Evolutionary conservation across 2,113 vertebrate genomes (phyloP).

Genomic region (Oceanites oceanicus): DNA sequence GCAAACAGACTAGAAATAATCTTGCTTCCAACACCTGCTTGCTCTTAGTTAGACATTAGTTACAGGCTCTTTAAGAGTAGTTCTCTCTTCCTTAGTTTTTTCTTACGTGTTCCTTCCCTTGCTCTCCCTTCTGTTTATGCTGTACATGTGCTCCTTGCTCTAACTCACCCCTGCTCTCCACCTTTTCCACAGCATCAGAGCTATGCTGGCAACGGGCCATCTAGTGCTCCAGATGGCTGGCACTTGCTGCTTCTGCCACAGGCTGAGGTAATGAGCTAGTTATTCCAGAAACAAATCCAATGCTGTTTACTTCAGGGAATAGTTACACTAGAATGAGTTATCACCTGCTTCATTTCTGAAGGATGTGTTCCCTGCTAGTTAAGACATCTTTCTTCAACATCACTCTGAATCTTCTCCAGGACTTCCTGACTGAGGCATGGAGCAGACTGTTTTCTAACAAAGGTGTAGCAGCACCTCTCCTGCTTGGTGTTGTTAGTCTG

Average conservation of each 20-base stretch:
- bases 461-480: not conserved
- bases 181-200: not conserved
- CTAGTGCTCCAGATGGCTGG: constrained; percentile 42
- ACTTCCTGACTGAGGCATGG: not conserved
- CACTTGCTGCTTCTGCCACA: constrained; percentile 41
- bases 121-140: not conserved
- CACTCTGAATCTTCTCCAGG: not conserved
- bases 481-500: not conserved
- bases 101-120: not conserved
- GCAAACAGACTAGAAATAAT: not conserved
- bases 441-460: not conserved
- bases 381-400: not conserved
- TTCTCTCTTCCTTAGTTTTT: not conserved
- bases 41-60: not conserved
- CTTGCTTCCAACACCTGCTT: not conserved
- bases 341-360: not conserved
- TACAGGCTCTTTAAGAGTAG: not conserved
- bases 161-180: not conserved
- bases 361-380: not conserved
- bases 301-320: not conserved
- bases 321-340: not conserved
- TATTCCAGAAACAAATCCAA: not conserved
- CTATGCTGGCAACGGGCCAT: not conserved
- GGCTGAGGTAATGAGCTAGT: not conserved
- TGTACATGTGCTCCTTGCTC: not conserved